Conservation (phyloP, 23 tunicate genomes). For the Styela plicata region DNA sequence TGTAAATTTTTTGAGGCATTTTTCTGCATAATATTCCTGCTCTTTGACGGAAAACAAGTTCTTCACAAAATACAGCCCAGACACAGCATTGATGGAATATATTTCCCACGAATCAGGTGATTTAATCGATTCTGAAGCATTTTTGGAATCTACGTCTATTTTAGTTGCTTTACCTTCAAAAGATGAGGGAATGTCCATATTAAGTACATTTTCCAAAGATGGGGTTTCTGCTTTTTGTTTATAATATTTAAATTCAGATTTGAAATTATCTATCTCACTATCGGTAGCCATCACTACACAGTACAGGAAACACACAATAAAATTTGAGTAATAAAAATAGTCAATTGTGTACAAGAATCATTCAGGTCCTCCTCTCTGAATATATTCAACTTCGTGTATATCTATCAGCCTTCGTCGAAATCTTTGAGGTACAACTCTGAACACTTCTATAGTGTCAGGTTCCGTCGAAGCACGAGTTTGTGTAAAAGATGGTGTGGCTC, state of each 20-base stretch:
- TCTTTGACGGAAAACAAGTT: constrained; percentile 59
- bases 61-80: constrained; percentile 70
- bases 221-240: constrained; percentile 69
- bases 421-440: constrained; percentile 81
- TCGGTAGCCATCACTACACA: not conserved
- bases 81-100: constrained; percentile 26
- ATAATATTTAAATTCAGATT: constrained; percentile 76
- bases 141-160: not conserved
- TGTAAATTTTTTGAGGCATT: constrained; percentile 45
- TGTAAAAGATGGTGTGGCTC: not conserved
- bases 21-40: constrained; percentile 31
- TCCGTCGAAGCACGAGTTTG: not conserved
- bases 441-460: constrained; percentile 86
- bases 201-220: constrained; percentile 62
- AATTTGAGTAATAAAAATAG: not conserved
- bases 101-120: constrained; percentile 31
- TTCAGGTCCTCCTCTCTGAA: constrained; percentile 87
- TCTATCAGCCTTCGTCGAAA: constrained; percentile 79
- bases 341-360: constrained; percentile 20
- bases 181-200: constrained; percentile 26
- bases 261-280: constrained; percentile 44
- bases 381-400: constrained; percentile 76
- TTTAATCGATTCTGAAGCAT: not conserved
- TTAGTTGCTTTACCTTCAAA: not conserved
- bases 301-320: not conserved